These are phyloP conservation scores for Amphibalanus amphitrite DNA, from an alignment of 1,140 invertebrate genomes.

Conservation along the genomic window DNA sequence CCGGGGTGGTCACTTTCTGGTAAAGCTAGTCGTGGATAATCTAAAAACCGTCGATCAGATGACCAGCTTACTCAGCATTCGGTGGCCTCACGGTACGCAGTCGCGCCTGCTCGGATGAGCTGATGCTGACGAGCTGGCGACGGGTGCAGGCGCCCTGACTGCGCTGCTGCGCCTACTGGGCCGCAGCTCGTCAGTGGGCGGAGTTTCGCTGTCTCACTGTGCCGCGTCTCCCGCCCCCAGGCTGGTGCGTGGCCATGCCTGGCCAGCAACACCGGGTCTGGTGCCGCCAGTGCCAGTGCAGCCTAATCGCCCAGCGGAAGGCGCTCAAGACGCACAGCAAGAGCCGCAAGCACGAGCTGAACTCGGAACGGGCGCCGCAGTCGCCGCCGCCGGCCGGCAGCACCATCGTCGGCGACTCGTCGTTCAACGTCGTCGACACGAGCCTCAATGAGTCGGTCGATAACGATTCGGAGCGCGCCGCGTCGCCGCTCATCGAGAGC, in stretches of 20 bases:
- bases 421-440: too few species aligned
- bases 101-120: too few species aligned
- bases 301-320: not conserved
- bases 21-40: too few species aligned
- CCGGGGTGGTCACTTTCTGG: too few species aligned
- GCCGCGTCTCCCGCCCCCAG: not conserved
- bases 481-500: not conserved
- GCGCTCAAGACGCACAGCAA: not conserved
- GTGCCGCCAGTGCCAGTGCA: not conserved
- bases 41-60: too few species aligned
- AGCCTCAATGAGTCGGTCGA: too few species aligned
- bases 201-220: too few species aligned
- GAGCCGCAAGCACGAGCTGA: not conserved
- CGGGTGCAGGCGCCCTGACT: too few species aligned
- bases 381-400: not conserved
- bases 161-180: not conserved
- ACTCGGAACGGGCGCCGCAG: not conserved
- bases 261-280: not conserved
- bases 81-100: too few species aligned
- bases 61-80: too few species aligned
- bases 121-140: too few species aligned
- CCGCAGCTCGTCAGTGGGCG: not conserved
- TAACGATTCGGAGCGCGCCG: too few species aligned
- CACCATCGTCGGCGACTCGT: not conserved
- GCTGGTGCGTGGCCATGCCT: not conserved